A percentile compares a stretch with the other conserved stretches of the same genome.
Evolutionary conservation across 2,888 invertebrate genomes (phyloP).

Genomic region (Spilarctia lutea): DNA sequence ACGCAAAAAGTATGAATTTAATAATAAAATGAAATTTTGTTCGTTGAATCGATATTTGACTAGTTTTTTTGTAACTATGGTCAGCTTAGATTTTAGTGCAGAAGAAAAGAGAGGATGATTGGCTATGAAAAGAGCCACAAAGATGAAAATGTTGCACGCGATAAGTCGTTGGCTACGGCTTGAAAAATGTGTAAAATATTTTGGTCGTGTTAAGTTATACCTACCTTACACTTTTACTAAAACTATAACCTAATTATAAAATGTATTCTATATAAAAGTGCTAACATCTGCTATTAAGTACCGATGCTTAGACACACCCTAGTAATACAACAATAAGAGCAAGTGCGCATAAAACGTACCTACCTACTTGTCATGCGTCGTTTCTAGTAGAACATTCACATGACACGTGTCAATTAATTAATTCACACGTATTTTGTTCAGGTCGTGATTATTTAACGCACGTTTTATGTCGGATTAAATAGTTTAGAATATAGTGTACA

Average conservation of each 20-base stretch:
- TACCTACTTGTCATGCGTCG: slow-evolving; percentile 18
- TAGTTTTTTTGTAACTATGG: background rate
- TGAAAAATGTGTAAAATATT: slow-evolving; percentile 12
- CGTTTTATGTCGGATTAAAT: background rate
- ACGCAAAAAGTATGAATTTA: background rate
- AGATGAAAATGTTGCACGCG: background rate
- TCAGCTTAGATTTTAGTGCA: background rate
- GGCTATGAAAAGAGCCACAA: background rate
- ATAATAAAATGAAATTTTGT: background rate
- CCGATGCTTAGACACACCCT: slow-evolving; percentile 34
- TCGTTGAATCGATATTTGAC: background rate
- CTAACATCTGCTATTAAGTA: slow-evolving; percentile 46
- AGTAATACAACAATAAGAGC: slow-evolving; percentile 34
- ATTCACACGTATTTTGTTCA: background rate
- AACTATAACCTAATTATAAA: slow-evolving; percentile 13
- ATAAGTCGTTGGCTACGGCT: background rate
- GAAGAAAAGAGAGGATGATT: too few species aligned
- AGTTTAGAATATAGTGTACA: background rate
- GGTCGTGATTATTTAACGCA: background rate
- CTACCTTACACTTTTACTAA: slow-evolving; percentile 20
- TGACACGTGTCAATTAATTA: background rate
- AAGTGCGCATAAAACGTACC: slow-evolving; percentile 19
- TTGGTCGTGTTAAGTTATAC: slow-evolving; percentile 22
- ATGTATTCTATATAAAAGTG: slow-evolving; percentile 17
- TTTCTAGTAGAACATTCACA: slow-evolving; percentile 33